These are phyloP conservation scores for Dermatemys mawii DNA, from an alignment of 2,113 vertebrate genomes.

Conservation along the genomic window DNA sequence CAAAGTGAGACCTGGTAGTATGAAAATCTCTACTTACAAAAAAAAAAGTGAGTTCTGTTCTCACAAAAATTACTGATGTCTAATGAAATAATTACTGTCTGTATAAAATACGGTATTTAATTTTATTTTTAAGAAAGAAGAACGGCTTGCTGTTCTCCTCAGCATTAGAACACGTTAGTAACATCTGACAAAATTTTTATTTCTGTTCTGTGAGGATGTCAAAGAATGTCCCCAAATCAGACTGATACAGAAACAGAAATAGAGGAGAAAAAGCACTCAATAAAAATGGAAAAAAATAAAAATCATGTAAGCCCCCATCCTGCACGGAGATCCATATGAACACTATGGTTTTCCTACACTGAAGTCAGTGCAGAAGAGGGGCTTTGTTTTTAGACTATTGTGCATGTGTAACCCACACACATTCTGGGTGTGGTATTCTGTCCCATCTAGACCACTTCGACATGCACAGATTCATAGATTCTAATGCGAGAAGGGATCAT, in stretches of 20 bases:
- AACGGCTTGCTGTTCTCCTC: slow-evolving; percentile 8
- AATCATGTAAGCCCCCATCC: background rate
- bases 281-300: background rate
- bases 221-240: background rate
- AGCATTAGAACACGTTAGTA: slow-evolving; percentile 9
- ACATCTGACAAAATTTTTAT: slow-evolving; percentile 11
- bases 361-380: background rate
- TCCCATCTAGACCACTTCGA: no score
- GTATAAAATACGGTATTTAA: background rate
- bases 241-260: fast-evolving
- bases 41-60: background rate
- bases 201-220: background rate
- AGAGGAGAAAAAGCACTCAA: background rate
- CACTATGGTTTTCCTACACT: background rate
- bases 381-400: slow-evolving; percentile 12
- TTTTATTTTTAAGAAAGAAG: background rate
- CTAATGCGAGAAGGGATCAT: background rate
- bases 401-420: no score
- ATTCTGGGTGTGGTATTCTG: no score
- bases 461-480: background rate
- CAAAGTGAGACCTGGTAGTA: background rate
- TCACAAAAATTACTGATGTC: slow-evolving; percentile 3
- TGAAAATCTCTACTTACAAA: background rate
- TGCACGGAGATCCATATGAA: background rate
- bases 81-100: background rate